These are phyloP conservation scores for Adineta ricciae DNA, from an alignment of 2,888 invertebrate genomes.

Conservation along the genomic window DNA sequence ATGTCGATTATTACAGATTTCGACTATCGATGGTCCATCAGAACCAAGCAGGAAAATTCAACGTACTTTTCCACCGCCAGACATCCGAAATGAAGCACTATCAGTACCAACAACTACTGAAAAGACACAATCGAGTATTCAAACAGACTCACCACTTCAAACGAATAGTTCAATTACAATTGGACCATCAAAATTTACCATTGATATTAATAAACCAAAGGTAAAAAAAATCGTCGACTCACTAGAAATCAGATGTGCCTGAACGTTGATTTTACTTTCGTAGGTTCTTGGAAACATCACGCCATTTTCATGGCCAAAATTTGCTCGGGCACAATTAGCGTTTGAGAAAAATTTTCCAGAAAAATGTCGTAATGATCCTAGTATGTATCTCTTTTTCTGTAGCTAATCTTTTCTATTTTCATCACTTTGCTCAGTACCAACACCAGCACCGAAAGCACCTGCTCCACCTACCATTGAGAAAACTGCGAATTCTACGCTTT, in stretches of 20 bases:
- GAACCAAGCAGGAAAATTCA: background rate
- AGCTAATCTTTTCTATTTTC: background rate
- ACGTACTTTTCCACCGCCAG: background rate
- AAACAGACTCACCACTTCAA: background rate
- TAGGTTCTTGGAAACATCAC: background rate
- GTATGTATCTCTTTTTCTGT: no score
- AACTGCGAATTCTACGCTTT: background rate
- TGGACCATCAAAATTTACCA: background rate
- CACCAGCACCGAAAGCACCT: background rate
- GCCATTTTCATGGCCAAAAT: constrained; percentile 17
- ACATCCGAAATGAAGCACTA: background rate
- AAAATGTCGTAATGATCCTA: background rate
- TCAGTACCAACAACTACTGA: background rate
- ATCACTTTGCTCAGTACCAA: background rate
- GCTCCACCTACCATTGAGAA: background rate
- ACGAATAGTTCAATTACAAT: constrained; percentile 16
- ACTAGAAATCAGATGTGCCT: no score
- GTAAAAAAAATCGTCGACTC: background rate
- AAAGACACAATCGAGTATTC: background rate
- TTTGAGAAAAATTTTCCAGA: background rate
- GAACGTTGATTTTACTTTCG: background rate
- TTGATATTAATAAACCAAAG: background rate
- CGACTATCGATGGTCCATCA: background rate
- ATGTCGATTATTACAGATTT: background rate
- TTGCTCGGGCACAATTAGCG: background rate